Conservation (phyloP, 1,140 invertebrate species). For the Drosophila mauritiana region DNA sequence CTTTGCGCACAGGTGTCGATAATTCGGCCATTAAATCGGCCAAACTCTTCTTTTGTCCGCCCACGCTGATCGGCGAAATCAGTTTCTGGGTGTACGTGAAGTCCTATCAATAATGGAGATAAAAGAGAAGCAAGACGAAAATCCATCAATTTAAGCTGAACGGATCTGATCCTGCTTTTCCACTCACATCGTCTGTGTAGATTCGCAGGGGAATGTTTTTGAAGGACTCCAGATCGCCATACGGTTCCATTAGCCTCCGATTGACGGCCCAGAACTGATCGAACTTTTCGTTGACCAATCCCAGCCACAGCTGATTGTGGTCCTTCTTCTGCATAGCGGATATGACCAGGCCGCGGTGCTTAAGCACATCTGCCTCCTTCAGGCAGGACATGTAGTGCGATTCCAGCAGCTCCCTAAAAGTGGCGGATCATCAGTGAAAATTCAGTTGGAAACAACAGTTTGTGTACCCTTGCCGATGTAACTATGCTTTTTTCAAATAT, state of each 20-base stretch:
- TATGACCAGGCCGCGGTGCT: conserved; percentile 96
- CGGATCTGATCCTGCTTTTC: neutral
- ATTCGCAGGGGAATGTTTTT: conserved; percentile 96
- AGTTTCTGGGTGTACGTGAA: conserved; percentile 90
- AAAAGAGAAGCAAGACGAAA: neutral
- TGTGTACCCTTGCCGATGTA: neutral
- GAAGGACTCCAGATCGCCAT: conserved; percentile 91
- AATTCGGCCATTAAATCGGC: conserved; percentile 90
- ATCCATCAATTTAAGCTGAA: conserved; percentile 17
- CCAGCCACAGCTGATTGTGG: conserved; percentile 98
- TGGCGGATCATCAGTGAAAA: neutral
- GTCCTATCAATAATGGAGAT: conserved; percentile 84
- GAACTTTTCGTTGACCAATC: conserved; percentile 98
- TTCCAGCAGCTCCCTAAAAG: conserved; percentile 94
- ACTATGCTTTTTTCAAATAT: neutral
- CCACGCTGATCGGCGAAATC: conserved; percentile 90
- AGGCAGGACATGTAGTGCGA: conserved; percentile 97
- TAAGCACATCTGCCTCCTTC: conserved; percentile 99
- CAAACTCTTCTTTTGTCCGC: conserved; percentile 90
- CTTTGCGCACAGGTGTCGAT: conserved; percentile 84
- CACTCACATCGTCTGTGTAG: conserved; percentile 88
- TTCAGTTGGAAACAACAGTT: too few relatives aligned
- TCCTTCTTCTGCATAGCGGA: conserved; percentile 99
- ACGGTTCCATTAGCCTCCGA: conserved; percentile 95
- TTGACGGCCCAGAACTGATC: conserved; percentile 99